These are phyloP conservation scores for Pygocentrus nattereri DNA, from an alignment of 2,797 vertebrate genomes.

Conservation along the genomic window DNA sequence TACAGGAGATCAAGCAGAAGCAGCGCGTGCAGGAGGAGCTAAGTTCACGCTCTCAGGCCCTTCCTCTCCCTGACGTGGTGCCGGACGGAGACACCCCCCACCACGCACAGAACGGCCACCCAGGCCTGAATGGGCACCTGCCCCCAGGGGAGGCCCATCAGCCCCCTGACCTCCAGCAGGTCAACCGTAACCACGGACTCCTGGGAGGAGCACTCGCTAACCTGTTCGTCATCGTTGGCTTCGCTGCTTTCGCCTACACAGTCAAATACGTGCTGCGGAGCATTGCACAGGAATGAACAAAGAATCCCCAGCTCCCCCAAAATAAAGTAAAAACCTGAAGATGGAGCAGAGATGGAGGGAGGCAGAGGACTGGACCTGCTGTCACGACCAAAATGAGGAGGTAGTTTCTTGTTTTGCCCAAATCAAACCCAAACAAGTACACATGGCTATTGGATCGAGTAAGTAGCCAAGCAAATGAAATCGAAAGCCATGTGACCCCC, in stretches of 20 bases:
- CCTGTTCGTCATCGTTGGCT: slow-evolving; percentile 98
- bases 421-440: slow-evolving; percentile 41
- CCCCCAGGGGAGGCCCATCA: slow-evolving; percentile 74
- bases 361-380: slow-evolving; percentile 22
- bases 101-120: slow-evolving; percentile 86
- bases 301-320: neutral
- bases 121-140: slow-evolving; percentile 82
- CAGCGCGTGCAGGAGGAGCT: slow-evolving; percentile 93
- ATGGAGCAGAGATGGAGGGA: neutral
- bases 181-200: slow-evolving; percentile 97
- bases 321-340: slow-evolving; percentile 1
- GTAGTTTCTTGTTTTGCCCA: slow-evolving; percentile 16
- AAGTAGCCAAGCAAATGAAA: neutral
- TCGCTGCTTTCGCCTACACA: slow-evolving; percentile 98
- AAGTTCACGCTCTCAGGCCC: slow-evolving; percentile 84
- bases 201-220: slow-evolving; percentile 95
- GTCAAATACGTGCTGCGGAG: slow-evolving; percentile 98
- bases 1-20: slow-evolving; percentile 94
- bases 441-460: slow-evolving; percentile 18
- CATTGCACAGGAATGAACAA: slow-evolving; percentile 95
- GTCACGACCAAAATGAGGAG: slow-evolving; percentile 43
- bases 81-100: slow-evolving; percentile 90
- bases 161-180: slow-evolving; percentile 87
- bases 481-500: slow-evolving; percentile 42
- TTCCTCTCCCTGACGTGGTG: slow-evolving; percentile 93